These are phyloP conservation scores for Azemiops feae DNA, from an alignment of 2,113 vertebrate genomes.

Conservation along the genomic window DNA sequence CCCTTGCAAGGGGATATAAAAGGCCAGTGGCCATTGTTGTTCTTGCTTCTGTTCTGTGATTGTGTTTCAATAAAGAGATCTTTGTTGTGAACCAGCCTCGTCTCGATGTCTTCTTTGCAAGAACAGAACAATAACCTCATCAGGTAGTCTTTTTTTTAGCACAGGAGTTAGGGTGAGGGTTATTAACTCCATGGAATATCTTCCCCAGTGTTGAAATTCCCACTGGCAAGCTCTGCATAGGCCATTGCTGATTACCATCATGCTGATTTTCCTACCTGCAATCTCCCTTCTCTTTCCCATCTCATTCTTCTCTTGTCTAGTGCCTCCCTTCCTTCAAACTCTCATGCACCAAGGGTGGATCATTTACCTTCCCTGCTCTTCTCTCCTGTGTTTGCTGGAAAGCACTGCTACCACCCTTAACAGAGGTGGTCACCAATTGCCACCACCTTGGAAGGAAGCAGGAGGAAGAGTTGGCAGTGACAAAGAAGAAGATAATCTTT, in stretches of 20 bases:
- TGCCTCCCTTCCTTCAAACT: not conserved
- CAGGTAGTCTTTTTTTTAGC: not conserved
- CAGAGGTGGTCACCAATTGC: not conserved
- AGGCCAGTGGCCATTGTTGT: too few species aligned
- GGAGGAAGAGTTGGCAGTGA: not conserved
- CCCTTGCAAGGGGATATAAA: too few species aligned
- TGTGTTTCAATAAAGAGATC: too few species aligned
- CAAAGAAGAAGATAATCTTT: not conserved
- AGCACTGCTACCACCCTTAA: not conserved
- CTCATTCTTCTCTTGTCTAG: not conserved
- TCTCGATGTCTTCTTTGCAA: too few species aligned
- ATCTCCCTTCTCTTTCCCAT: not conserved
- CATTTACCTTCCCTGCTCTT: not conserved
- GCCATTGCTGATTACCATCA: not conserved
- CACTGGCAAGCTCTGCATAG: not conserved
- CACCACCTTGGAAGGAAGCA: not conserved
- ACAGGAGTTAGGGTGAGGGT: not conserved
- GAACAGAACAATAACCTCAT: too few species aligned
- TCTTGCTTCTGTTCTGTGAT: too few species aligned
- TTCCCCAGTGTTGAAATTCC: not conserved
- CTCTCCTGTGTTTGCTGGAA: not conserved
- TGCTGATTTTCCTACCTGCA: not conserved
- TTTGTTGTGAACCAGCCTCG: too few species aligned
- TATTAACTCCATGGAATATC: not conserved
- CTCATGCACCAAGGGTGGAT: not conserved